Percentiles rank a stretch among this genome's conserved stretches.
Conservation (phyloP, 2,113 vertebrate genomes). For the Gulo gulo region DNA sequence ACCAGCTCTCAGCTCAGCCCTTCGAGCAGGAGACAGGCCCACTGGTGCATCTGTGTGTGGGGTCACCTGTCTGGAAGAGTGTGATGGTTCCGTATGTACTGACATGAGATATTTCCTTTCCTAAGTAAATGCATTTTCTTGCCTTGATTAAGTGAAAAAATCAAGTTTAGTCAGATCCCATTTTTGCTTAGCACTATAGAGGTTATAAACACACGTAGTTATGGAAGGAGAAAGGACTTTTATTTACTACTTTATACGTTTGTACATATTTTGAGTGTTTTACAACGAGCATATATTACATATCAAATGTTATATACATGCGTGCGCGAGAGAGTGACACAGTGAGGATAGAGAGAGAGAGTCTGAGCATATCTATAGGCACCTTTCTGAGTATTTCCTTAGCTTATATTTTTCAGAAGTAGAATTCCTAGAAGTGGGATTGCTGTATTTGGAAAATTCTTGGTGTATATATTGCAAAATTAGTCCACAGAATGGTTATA, state of each 20-base stretch:
- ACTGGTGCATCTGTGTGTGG: not conserved
- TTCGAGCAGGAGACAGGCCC: not conserved
- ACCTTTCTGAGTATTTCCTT: not conserved
- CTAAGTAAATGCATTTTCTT: not conserved
- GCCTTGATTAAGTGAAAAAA: not conserved
- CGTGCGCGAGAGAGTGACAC: not conserved
- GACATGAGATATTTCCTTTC: not conserved
- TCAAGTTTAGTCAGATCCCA: not conserved
- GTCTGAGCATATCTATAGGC: not conserved
- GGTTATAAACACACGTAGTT: not conserved
- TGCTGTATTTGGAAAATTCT: not conserved
- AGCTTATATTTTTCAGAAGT: not conserved
- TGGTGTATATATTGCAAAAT: not conserved
- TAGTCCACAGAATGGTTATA: not conserved
- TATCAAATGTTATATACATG: not conserved
- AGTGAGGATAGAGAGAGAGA: not conserved
- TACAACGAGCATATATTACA: not conserved
- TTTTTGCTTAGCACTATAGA: not conserved
- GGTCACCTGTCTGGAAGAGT: not conserved
- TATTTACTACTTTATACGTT: not conserved
- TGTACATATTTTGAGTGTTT: not conserved
- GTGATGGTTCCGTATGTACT: not conserved
- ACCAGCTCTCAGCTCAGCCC: not conserved
- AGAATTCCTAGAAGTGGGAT: not conserved
- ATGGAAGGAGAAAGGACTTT: not conserved